Base-by-base conservation (phyloP, 2,113 vertebrate genomes). In the Axis porcinus region DNA sequence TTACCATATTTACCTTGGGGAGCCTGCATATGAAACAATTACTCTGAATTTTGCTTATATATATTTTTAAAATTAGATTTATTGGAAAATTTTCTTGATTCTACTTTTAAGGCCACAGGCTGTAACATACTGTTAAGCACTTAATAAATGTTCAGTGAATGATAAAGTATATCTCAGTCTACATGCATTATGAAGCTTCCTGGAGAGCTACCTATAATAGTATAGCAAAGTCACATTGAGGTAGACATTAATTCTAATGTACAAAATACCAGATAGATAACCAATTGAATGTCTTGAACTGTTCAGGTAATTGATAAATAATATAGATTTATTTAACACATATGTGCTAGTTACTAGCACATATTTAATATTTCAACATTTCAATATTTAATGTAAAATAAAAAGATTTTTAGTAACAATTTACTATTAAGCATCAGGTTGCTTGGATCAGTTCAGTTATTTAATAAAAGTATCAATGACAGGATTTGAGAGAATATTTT, bases 401-500 rank as follows among this genome's bases (percentile, higher is more conserved):
- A 28, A 78, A 60, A 70, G 6, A 62, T 57, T 82, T 89, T 36
- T 54, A 84, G 43, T 14, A 67, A 3, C 60, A 74, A 64, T 45
- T 91, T 91, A 94, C n/a, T 55, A 19, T 81, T 78, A 87, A 90
- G 55, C 4, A 47, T 57, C 40, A 13, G 21, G 25, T 62, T 54
- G 17, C 43, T 82, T 89, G n/a, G 52, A 36, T 97, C 4, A 78
- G 25, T 86, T 86, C 43, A 36, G 2, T 55, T 33, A 81, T 33
- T 89, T 70, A 60, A 43, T 89, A 40, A 58, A 27, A 25, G 52
- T 93, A 52, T 17, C 36, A 90, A 28, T 86, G 25, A 52, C 57
- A 86, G 57, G 5, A 90, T 96, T 93, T 84, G 11, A 95, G 52
- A 67, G 79, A 89, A 89, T 43, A 70, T 88, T 97, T 97, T 55